phyloP scores from a whole-genome alignment of 2,888 invertebrate genomes.

The Ophioninae sp. region DNA sequence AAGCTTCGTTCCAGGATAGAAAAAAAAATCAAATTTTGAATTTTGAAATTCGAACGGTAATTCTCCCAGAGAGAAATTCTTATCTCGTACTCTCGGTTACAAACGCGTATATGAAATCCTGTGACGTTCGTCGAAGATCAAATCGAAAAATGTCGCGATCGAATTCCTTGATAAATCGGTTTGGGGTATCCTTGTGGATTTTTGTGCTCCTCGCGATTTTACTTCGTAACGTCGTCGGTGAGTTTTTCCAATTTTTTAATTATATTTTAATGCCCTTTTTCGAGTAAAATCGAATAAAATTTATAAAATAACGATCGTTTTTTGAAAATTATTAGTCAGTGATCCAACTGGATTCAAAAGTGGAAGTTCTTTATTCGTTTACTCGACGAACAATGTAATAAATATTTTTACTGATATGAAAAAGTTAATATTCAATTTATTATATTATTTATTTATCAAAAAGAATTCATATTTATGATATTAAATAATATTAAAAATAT shows the following conservation, averaged over 20 bases:
- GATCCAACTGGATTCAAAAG: background rate
- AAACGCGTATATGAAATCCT: background rate
- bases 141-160: constrained; percentile 17
- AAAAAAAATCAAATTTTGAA: background rate
- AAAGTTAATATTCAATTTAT: no score
- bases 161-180: constrained; percentile 11
- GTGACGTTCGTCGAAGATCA: background rate
- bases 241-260: constrained; percentile 41
- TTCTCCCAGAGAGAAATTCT: background rate
- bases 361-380: no score
- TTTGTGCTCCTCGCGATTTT: constrained; percentile 54
- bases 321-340: background rate
- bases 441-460: no score
- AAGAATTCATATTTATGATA: no score
- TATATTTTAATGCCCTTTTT: no score
- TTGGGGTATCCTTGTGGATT: constrained; percentile 17
- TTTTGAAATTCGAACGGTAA: background rate
- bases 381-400: no score
- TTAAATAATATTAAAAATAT: no score
- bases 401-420: no score
- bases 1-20: background rate
- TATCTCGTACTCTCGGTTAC: background rate
- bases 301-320: background rate
- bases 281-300: background rate
- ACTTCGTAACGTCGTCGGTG: constrained; percentile 58